Conservation (phyloP, 2,113 vertebrate genomes). For the Hyperopisus bebe region DNA sequence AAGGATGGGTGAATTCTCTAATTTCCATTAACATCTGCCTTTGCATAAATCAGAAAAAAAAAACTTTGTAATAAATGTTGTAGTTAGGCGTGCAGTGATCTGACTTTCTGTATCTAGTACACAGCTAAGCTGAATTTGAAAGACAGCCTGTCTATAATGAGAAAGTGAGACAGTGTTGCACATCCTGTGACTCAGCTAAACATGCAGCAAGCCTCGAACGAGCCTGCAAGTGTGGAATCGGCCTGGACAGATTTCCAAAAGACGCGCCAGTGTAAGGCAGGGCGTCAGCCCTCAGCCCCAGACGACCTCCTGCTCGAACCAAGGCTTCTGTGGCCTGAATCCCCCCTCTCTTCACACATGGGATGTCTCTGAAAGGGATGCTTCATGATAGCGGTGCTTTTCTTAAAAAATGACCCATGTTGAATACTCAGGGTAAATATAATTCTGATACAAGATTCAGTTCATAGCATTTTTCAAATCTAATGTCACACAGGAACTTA, state of each 20-base stretch:
- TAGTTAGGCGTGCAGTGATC: neutral
- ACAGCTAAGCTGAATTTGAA: neutral
- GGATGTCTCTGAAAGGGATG: neutral
- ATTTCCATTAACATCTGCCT: neutral
- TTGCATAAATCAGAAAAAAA: neutral
- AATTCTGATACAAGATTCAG: neutral
- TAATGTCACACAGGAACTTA: neutral
- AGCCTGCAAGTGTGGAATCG: constrained; percentile 1
- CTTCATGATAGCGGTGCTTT: neutral
- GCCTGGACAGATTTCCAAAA: constrained; percentile 20
- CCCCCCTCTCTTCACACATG: neutral
- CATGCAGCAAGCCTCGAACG: neutral
- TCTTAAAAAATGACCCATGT: neutral
- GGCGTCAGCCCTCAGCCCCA: neutral
- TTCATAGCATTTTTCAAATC: neutral
- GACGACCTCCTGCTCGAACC: neutral
- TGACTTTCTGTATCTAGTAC: neutral
- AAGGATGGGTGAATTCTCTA: neutral
- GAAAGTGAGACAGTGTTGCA: neutral
- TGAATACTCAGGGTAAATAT: neutral
- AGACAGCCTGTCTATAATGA: neutral
- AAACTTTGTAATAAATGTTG: neutral
- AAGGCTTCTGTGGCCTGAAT: neutral
- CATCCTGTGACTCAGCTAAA: neutral
- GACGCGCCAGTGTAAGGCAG: neutral